phyloP scores from a whole-genome alignment of 1,140 invertebrate genomes.

The Diachasmimorpha longicaudata region DNA sequence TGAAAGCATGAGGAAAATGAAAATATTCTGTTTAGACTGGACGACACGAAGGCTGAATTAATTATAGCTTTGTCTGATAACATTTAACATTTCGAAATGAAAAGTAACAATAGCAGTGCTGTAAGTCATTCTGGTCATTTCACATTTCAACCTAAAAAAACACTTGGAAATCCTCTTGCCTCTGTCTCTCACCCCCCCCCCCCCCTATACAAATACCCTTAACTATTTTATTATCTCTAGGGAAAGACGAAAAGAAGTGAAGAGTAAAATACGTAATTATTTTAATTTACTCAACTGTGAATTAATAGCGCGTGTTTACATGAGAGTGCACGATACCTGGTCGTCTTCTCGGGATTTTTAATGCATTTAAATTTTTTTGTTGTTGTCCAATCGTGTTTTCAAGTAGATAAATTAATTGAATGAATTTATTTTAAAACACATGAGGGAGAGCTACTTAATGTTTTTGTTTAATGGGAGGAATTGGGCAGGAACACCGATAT shows the following conservation, averaged over 20 bases:
- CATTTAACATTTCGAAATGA: conserved; percentile 25
- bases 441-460: not conserved
- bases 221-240: conserved; percentile 35
- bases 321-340: conserved; percentile 50
- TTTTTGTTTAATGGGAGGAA: not conserved
- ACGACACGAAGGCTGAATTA: conserved; percentile 42
- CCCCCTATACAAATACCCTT: conserved; percentile 23
- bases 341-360: not conserved
- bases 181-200: conserved; percentile 34
- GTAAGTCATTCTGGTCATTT: conserved; percentile 26
- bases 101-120: conserved; percentile 4
- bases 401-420: not conserved
- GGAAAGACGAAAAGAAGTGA: conserved; percentile 21
- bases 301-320: conserved; percentile 43
- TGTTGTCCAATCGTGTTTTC: conserved; percentile 18
- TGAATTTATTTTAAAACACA: not conserved
- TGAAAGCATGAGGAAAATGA: conserved; percentile 19
- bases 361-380: not conserved
- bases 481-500: not conserved
- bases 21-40: conserved; percentile 31
- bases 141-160: conserved; percentile 14
- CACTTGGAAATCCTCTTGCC: too few relatives aligned
- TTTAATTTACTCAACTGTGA: conserved; percentile 35
- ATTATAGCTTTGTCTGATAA: conserved; percentile 30
- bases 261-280: conserved; percentile 40